Conservation (phyloP, 2,113 vertebrate genomes). For the Aptenodytes forsteri region DNA sequence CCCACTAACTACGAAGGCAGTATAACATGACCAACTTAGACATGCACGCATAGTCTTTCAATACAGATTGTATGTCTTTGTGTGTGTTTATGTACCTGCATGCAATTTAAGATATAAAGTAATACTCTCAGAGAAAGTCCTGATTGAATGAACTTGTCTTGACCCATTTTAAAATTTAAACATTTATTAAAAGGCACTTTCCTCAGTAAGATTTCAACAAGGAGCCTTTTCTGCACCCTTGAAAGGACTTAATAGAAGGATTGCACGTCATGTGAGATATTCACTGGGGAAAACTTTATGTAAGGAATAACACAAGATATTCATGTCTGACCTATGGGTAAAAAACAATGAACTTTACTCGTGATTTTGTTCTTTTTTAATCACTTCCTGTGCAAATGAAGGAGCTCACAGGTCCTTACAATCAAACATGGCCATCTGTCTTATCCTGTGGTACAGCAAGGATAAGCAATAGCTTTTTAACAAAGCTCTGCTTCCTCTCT, state of each 20-base stretch:
- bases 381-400: neutral
- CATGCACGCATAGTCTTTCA: neutral
- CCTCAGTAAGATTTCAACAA: neutral
- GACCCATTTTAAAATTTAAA: neutral
- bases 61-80: neutral
- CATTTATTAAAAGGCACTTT: neutral
- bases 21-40: neutral
- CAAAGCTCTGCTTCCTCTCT: slow-evolving; percentile 2
- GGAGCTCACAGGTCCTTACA: neutral
- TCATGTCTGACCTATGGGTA: neutral
- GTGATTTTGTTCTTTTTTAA: neutral
- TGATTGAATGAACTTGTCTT: neutral
- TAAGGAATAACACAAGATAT: neutral
- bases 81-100: neutral
- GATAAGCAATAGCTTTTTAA: neutral
- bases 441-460: neutral
- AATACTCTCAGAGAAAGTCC: neutral
- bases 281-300: neutral
- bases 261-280: neutral
- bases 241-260: neutral
- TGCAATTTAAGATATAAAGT: neutral
- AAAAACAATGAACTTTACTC: neutral
- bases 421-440: neutral
- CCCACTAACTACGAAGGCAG: neutral
- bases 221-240: neutral